A percentile compares a stretch with the other conserved stretches of the same genome.
Evolutionary conservation across 2,797 vertebrate genomes (phyloP).

Genomic region (Anabas testudineus): DNA sequence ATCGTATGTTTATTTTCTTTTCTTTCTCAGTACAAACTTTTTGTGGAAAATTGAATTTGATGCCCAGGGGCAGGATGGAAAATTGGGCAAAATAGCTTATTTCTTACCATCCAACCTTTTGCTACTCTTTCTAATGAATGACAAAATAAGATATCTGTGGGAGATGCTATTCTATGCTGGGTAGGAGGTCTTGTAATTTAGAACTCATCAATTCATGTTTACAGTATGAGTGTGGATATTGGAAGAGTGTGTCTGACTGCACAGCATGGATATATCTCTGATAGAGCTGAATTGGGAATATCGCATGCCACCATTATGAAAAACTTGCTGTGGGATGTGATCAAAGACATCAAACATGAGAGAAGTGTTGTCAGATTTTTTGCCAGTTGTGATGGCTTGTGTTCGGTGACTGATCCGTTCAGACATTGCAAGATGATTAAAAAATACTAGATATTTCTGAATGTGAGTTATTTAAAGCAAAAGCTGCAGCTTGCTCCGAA

Average conservation of each 20-base stretch:
- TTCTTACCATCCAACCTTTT: conserved; percentile 79
- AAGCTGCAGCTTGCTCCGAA: conserved; percentile 15
- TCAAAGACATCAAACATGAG: conserved; percentile 32
- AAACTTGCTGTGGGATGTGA: conserved; percentile 18
- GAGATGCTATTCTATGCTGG: conserved; percentile 65
- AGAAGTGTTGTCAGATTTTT: conserved; percentile 23
- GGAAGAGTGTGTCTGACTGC: conserved; percentile 48
- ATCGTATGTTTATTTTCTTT: conserved; percentile 84
- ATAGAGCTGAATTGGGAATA: conserved; percentile 33
- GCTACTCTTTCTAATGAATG: conserved; percentile 80
- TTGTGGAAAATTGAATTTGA: conserved; percentile 89
- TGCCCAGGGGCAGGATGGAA: conserved; percentile 86
- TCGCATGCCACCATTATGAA: conserved; percentile 17
- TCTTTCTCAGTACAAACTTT: conserved; percentile 79
- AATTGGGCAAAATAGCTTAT: conserved; percentile 89
- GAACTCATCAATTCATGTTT: conserved; percentile 74
- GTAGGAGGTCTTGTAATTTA: conserved; percentile 63
- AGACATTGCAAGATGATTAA: conserved; percentile 18
- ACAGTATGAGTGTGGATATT: conserved; percentile 53
- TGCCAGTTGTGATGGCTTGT: conserved; percentile 20
- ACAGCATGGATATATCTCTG: conserved; percentile 35
- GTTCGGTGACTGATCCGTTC: conserved; percentile 33
- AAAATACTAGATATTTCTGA: conserved; percentile 15
- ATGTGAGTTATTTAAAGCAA: conserved; percentile 33
- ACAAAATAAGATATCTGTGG: conserved; percentile 82